These are phyloP conservation scores for Vanacampus margaritifer DNA, from an alignment of 2,113 vertebrate species.

Conservation along the genomic window DNA sequence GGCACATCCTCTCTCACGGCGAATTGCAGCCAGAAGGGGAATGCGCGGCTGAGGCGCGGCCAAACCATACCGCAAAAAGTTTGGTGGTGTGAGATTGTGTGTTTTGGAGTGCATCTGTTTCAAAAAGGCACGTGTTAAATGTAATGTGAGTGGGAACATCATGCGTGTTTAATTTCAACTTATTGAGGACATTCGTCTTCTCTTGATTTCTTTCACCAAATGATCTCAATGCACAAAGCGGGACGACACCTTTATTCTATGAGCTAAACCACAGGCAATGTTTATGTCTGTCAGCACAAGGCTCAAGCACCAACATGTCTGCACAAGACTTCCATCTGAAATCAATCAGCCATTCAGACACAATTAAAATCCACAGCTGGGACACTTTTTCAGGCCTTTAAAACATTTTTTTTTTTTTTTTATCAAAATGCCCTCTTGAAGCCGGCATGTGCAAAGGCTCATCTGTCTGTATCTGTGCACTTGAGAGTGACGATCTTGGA, in stretches of 20 bases:
- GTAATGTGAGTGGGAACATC: not conserved
- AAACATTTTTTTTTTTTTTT: slow-evolving; percentile 44
- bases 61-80: slow-evolving; percentile 14
- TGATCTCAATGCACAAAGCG: slow-evolving; percentile 2
- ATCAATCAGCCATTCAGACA: slow-evolving; percentile 48
- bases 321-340: slow-evolving; percentile 48
- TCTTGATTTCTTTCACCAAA: not conserved
- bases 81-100: slow-evolving; percentile 13
- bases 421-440: slow-evolving; percentile 49
- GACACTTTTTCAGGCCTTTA: slow-evolving; percentile 20
- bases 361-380: slow-evolving; percentile 54
- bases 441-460: slow-evolving; percentile 25
- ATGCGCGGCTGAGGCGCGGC: not conserved
- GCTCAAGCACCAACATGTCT: slow-evolving; percentile 34
- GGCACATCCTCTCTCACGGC: slow-evolving; percentile 14
- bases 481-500: slow-evolving; percentile 44
- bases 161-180: not conserved
- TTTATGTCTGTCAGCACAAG: slow-evolving; percentile 33
- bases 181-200: not conserved
- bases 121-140: not conserved
- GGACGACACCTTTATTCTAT: slow-evolving; percentile 26
- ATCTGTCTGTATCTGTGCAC: slow-evolving; percentile 39
- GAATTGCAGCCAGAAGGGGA: slow-evolving; percentile 11
- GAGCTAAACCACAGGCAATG: slow-evolving; percentile 20
- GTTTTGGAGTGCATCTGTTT: slow-evolving; percentile 17